Evolutionary conservation across 2,888 invertebrate species (phyloP).

Genomic region (Drosophila meridiana): DNA sequence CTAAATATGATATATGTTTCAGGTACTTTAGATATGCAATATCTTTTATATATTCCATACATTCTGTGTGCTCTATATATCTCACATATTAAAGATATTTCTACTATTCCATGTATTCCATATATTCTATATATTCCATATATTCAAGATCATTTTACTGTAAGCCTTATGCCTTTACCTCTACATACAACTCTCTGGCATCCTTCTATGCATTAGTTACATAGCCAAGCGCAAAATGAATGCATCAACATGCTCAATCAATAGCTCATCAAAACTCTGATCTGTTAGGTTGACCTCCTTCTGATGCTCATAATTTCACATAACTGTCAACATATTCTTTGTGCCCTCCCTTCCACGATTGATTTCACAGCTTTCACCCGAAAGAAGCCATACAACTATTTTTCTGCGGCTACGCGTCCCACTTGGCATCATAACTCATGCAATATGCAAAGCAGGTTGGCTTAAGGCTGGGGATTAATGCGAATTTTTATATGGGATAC

Average conservation of each 20-base stretch:
- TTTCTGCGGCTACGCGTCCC: neutral
- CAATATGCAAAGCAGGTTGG: constrained; percentile 14
- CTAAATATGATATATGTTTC: too few relatives aligned
- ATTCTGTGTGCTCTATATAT: neutral
- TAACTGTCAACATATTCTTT: neutral
- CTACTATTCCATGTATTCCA: neutral
- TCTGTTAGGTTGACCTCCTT: neutral
- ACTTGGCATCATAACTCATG: neutral
- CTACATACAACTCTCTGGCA: neutral
- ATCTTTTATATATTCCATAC: too few relatives aligned
- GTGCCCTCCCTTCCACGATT: neutral
- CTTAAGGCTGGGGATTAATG: constrained; percentile 27
- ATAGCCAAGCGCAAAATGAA: neutral
- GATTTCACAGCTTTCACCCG: constrained; percentile 16
- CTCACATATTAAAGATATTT: too few relatives aligned
- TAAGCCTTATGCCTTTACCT: neutral
- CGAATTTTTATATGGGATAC: constrained; percentile 35
- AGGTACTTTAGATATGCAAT: too few relatives aligned
- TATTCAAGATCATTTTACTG: neutral
- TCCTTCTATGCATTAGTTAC: neutral
- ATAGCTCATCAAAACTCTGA: neutral
- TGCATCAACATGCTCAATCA: neutral
- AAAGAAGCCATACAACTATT: constrained; percentile 6
- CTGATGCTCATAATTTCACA: neutral
- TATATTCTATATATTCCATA: neutral